These are phyloP conservation scores for Calameuta filiformis DNA, from an alignment of 2,888 invertebrate species.

Conservation along the genomic window DNA sequence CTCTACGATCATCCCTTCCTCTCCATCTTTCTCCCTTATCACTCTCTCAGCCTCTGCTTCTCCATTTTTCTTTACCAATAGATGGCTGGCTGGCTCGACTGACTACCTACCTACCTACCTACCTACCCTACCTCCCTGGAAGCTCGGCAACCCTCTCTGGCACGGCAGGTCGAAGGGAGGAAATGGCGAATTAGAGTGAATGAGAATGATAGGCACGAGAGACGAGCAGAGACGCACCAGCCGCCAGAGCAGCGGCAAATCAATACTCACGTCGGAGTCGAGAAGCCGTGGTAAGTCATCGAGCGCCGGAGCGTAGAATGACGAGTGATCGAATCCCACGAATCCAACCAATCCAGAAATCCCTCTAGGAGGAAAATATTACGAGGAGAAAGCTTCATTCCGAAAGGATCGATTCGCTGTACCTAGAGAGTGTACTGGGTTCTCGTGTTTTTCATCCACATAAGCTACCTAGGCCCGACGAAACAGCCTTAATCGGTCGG, in stretches of 20 bases:
- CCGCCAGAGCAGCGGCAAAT: slow-evolving; percentile 42
- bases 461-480: neutral
- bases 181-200: slow-evolving; percentile 51
- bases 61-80: neutral
- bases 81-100: slow-evolving; percentile 1
- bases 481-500: neutral
- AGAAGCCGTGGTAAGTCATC: slow-evolving; percentile 31
- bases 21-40: slow-evolving; percentile 24
- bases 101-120: slow-evolving; percentile 9
- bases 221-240: slow-evolving; percentile 26
- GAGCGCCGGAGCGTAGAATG: slow-evolving; percentile 9
- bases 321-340: slow-evolving; percentile 5
- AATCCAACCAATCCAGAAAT: neutral
- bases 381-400: neutral
- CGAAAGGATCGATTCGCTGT: neutral
- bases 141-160: slow-evolving; percentile 2
- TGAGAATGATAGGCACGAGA: slow-evolving; percentile 46
- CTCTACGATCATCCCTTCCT: slow-evolving; percentile 24
- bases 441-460: neutral
- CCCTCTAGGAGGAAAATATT: neutral
- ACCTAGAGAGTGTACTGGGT: neutral
- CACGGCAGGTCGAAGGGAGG: slow-evolving; percentile 32
- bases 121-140: slow-evolving; percentile 13
- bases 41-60: slow-evolving; percentile 23
- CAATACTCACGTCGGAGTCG: slow-evolving; percentile 44